phyloP scores from a whole-genome alignment of 2,888 invertebrate species.

The Apodemia zela region DNA sequence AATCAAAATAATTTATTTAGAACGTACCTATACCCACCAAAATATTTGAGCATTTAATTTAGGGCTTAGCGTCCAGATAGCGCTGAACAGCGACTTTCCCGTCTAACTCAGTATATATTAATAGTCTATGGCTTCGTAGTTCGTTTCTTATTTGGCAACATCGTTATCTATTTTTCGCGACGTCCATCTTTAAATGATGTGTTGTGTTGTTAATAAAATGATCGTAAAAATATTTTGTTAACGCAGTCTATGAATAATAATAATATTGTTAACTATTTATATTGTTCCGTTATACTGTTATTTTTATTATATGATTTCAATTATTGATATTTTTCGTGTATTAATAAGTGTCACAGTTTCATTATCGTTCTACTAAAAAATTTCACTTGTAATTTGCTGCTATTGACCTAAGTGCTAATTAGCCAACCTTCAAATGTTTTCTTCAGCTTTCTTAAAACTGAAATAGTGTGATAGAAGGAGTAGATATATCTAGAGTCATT shows the following conservation, averaged over 20 bases:
- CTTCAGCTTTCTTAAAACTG: constrained; percentile 47
- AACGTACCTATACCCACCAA: too few species aligned
- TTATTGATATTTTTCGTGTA: constrained; percentile 35
- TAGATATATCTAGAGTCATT: constrained; percentile 28
- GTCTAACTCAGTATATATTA: too few species aligned
- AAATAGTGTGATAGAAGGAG: constrained; percentile 34
- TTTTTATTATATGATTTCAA: constrained; percentile 27
- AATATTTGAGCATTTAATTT: too few species aligned
- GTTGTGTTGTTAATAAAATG: constrained; percentile 71
- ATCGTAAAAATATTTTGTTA: constrained; percentile 46
- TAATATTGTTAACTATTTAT: constrained; percentile 29
- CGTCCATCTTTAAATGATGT: constrained; percentile 79
- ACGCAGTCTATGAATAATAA: constrained; percentile 30
- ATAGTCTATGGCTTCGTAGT: too few species aligned
- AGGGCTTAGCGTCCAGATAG: too few species aligned
- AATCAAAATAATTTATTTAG: too few species aligned
- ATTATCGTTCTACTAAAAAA: constrained; percentile 66
- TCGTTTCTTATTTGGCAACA: constrained; percentile 46
- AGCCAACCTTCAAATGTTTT: constrained; percentile 63
- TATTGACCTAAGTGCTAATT: constrained; percentile 74
- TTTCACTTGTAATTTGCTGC: constrained; percentile 68
- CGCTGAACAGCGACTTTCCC: too few species aligned
- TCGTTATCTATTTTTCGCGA: constrained; percentile 59
- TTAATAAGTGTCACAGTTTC: constrained; percentile 71
- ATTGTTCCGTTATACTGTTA: constrained; percentile 37